Base-by-base conservation (phyloP, 2,888 invertebrate genomes). In the Marasmarcha lunaedactyla region DNA sequence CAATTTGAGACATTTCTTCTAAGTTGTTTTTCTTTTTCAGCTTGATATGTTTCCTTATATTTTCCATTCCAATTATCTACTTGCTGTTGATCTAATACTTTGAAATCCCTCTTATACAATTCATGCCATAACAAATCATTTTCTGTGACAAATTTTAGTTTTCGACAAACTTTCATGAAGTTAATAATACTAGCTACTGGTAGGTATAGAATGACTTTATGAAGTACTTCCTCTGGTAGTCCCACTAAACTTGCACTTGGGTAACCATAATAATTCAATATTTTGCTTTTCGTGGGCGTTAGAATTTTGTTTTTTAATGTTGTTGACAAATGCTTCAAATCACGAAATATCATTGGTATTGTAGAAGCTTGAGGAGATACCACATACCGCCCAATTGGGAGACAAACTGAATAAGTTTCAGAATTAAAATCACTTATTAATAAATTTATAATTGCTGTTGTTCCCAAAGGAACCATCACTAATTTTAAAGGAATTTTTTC, bases 281-380 rank as follows among this genome's bases (percentile, higher is more conserved):
- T 77, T 47, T 76, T 73, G 49, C 85, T 83, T 39, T 86, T 86
- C 33, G 87, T 73, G 15, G 88, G 85, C 25, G 81, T 68, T 27
- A 85, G 53, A 14, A 89, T 48, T 40, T 73, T 64, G 46, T 88
- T 81, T 50, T 88, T 88, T 42, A 88, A 71, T 40, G 69, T 74
- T 30, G 59, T 52, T 6, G 83, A 72, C 14, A 86, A 63, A 49
- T 84, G 76, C 48, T 77, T 77, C 30, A 87, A 47, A 40, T 78
- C 71, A 15, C 65, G 58, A 51, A 71, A 79, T 51, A 72, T 72
- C 60, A 68, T 63, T 37, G 71, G 70, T 33, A 71, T 66, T 5
- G 63, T 63, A 38, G 68, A 61, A 37, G 67, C 68, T 49, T 67
- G 61, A 9, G 68, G 65, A 35, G 70, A 64, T 7, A 70, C 71